Conservation (phyloP, 2,797 vertebrate species). For the Phrynocephalus guinanensis region DNA sequence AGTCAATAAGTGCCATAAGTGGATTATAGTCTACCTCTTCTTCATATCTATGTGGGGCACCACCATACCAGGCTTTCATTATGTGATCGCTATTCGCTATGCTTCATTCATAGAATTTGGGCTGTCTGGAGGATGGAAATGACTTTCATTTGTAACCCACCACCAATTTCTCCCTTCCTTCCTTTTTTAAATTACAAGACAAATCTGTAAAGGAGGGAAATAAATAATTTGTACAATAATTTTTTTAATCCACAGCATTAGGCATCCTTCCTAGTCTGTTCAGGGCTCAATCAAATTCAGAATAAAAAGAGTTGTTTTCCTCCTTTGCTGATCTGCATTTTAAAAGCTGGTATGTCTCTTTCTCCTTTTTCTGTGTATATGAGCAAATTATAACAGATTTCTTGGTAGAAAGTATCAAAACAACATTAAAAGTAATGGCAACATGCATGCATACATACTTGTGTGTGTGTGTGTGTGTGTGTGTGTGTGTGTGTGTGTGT, state of each 20-base stretch:
- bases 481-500: too few relatives aligned
- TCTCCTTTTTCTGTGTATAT: neutral
- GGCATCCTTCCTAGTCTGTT: neutral
- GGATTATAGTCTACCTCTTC: neutral
- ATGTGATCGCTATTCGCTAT: neutral
- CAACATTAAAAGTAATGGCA: too few relatives aligned
- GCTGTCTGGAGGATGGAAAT: neutral
- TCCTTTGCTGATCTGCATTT: slow-evolving; percentile 52
- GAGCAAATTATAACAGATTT: slow-evolving; percentile 34
- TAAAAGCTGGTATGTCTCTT: slow-evolving; percentile 23
- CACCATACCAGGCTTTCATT: neutral
- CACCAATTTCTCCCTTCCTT: too few relatives aligned
- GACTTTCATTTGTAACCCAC: too few relatives aligned
- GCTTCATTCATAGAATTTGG: neutral
- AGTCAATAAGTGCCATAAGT: too few relatives aligned
- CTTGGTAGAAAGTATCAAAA: too few relatives aligned
- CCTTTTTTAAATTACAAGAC: too few relatives aligned
- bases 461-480: too few relatives aligned
- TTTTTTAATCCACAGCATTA: too few relatives aligned
- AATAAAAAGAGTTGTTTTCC: slow-evolving; percentile 47
- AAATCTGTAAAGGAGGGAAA: too few relatives aligned
- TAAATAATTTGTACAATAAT: too few relatives aligned
- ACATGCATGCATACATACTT: too few relatives aligned
- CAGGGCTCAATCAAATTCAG: neutral
- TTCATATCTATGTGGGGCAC: neutral